These are phyloP conservation scores for Hucho hucho DNA, from an alignment of 2,113 vertebrate species.

Conservation along the genomic window DNA sequence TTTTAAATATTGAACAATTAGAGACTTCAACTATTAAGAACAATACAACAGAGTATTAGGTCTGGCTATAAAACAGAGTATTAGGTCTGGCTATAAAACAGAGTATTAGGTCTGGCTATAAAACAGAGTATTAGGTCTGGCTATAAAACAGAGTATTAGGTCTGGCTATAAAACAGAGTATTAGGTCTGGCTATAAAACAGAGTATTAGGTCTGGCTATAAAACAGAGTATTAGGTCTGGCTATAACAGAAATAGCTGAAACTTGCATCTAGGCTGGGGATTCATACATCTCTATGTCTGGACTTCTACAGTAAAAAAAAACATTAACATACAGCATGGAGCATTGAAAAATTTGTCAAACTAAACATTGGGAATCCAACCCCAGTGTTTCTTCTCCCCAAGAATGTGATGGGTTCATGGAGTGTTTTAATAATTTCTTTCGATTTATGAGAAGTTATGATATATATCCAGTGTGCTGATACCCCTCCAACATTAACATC, in stretches of 20 bases:
- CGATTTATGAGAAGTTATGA: conserved; percentile 46
- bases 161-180: too few relatives aligned
- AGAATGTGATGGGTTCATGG: conserved; percentile 32
- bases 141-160: too few relatives aligned
- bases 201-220: too few relatives aligned
- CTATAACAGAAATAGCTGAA: too few relatives aligned
- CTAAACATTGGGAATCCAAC: conserved; percentile 17
- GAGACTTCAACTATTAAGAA: not conserved
- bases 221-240: too few relatives aligned
- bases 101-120: too few relatives aligned
- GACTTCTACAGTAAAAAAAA: not conserved
- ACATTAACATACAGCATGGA: conserved; percentile 3
- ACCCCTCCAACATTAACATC: conserved; percentile 50
- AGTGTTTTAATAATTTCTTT: conserved; percentile 42
- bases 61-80: too few relatives aligned
- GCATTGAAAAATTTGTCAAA: conserved; percentile 5
- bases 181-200: too few relatives aligned
- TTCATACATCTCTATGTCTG: conserved; percentile 16
- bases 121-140: too few relatives aligned
- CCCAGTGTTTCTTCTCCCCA: conserved; percentile 4
- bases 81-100: too few relatives aligned
- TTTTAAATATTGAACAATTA: not conserved
- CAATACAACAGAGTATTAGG: not conserved
- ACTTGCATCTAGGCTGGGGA: not conserved
- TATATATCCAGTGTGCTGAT: conserved; percentile 22